phyloP scores from a whole-genome alignment of 2,888 invertebrate genomes.

The Euclidia mi region DNA sequence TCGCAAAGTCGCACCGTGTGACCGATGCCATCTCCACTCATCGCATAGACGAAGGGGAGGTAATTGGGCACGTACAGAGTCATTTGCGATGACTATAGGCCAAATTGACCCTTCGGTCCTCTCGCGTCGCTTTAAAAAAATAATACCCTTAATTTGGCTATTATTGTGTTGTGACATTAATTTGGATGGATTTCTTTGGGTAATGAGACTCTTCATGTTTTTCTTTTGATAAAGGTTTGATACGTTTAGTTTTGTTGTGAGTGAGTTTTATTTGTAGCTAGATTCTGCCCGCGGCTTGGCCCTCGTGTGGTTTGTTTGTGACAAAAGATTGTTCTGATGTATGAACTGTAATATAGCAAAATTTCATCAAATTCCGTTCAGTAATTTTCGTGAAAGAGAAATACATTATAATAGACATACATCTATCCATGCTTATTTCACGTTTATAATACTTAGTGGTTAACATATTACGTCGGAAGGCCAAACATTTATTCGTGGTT shows the following conservation, averaged over 20 bases:
- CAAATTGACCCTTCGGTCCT: constrained; percentile 59
- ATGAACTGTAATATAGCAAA: too few relatives aligned
- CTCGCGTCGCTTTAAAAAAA: constrained; percentile 35
- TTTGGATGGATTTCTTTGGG: constrained; percentile 28
- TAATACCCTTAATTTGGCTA: constrained; percentile 37
- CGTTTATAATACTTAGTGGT: too few relatives aligned
- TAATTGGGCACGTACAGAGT: constrained; percentile 72
- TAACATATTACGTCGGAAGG: too few relatives aligned
- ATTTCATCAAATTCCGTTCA: too few relatives aligned
- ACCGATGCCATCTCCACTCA: constrained; percentile 1
- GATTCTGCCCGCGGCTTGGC: too few relatives aligned
- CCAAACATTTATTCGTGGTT: too few relatives aligned
- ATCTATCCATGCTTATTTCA: too few relatives aligned
- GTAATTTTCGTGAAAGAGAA: too few relatives aligned
- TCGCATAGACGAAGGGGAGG: constrained; percentile 37
- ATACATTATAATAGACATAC: too few relatives aligned
- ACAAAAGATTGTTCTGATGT: too few relatives aligned
- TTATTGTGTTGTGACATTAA: constrained; percentile 41
- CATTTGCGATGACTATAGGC: constrained; percentile 60
- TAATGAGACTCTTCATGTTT: constrained; percentile 37
- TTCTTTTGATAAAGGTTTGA: constrained; percentile 12
- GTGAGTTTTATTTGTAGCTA: neutral
- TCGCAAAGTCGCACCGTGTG: constrained; percentile 28
- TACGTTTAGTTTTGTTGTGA: too few relatives aligned
- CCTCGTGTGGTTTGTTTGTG: too few relatives aligned